phyloP scores from a whole-genome alignment of 2,888 invertebrate species.

The Phaedon cochleariae region DNA sequence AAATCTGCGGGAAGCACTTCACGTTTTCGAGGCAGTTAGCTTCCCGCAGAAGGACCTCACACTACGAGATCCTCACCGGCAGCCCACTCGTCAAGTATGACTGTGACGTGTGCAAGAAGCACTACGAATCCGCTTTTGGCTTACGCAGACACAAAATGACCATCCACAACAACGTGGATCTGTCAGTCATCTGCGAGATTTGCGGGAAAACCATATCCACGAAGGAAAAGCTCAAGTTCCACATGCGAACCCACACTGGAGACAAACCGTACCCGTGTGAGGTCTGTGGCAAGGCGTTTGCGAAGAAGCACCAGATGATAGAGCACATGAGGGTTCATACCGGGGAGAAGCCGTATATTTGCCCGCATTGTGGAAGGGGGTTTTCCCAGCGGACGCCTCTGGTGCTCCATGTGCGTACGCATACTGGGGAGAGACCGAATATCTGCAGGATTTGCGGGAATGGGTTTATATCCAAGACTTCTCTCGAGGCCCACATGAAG shows the following conservation, averaged over 20 bases:
- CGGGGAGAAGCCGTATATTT: constrained; percentile 48
- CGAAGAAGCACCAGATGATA: constrained; percentile 42
- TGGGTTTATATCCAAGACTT: constrained; percentile 56
- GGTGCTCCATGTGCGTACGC: constrained; percentile 46
- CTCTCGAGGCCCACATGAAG: constrained; percentile 56
- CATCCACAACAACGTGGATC: constrained; percentile 56
- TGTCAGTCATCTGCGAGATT: constrained; percentile 57
- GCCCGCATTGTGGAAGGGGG: constrained; percentile 48
- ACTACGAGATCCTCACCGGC: constrained; percentile 59
- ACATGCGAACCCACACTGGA: constrained; percentile 51
- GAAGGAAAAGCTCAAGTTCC: constrained; percentile 46
- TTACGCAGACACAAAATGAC: constrained; percentile 57
- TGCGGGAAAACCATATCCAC: constrained; percentile 49
- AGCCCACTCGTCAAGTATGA: constrained; percentile 53
- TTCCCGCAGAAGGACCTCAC: constrained; percentile 60
- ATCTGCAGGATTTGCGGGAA: constrained; percentile 41
- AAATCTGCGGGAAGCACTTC: constrained; percentile 65
- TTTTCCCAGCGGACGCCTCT: constrained; percentile 50
- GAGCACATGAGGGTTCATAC: constrained; percentile 50
- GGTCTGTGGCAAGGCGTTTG: constrained; percentile 44
- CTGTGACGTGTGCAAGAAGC: constrained; percentile 63
- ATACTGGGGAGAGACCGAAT: constrained; percentile 45
- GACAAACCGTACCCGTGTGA: constrained; percentile 49
- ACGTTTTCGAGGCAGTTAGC: constrained; percentile 63
- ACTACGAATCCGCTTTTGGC: constrained; percentile 55